Conservation (phyloP, 2,797 vertebrate species). For the Remorina albescens region DNA sequence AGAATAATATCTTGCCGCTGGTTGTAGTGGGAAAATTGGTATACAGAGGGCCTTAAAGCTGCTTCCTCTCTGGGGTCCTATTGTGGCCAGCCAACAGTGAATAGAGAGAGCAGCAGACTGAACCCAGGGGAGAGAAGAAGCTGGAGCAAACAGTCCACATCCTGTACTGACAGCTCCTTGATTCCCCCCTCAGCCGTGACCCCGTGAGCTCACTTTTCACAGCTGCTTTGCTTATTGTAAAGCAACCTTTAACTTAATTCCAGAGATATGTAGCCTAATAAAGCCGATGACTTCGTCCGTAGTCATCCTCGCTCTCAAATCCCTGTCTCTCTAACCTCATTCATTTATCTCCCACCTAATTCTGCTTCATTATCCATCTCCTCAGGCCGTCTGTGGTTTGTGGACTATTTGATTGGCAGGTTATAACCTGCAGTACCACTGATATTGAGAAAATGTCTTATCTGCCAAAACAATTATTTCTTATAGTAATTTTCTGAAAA, state of each 20-base stretch:
- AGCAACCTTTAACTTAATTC: slow-evolving; percentile 50
- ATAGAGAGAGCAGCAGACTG: slow-evolving; percentile 43
- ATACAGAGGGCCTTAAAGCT: slow-evolving; percentile 46
- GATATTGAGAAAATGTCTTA: slow-evolving; percentile 60
- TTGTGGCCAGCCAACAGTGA: slow-evolving; percentile 61
- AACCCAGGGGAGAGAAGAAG: slow-evolving; percentile 42
- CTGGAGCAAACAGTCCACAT: slow-evolving; percentile 45
- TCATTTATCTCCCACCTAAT: slow-evolving; percentile 50
- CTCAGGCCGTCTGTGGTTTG: slow-evolving; percentile 47
- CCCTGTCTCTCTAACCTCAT: slow-evolving; percentile 44
- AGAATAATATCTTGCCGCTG: slow-evolving; percentile 3
- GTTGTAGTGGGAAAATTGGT: slow-evolving; percentile 37
- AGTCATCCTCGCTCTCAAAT: slow-evolving; percentile 39
- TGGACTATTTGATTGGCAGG: slow-evolving; percentile 63
- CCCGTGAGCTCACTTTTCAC: slow-evolving; percentile 53
- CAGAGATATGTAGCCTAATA: slow-evolving; percentile 49
- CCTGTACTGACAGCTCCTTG: slow-evolving; percentile 55
- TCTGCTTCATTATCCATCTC: slow-evolving; percentile 40
- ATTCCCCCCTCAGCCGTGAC: slow-evolving; percentile 31
- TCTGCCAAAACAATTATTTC: slow-evolving; percentile 27
- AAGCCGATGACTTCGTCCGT: slow-evolving; percentile 34
- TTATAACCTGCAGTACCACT: slow-evolving; percentile 39
- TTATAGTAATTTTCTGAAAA: slow-evolving; percentile 22
- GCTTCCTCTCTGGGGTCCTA: slow-evolving; percentile 43
- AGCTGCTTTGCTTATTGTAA: slow-evolving; percentile 52